Evolutionary conservation across 2,797 vertebrate species (phyloP), one percentile per base, ranked within the genome.

Genomic region (Anabacerthia variegaticeps): DNA sequence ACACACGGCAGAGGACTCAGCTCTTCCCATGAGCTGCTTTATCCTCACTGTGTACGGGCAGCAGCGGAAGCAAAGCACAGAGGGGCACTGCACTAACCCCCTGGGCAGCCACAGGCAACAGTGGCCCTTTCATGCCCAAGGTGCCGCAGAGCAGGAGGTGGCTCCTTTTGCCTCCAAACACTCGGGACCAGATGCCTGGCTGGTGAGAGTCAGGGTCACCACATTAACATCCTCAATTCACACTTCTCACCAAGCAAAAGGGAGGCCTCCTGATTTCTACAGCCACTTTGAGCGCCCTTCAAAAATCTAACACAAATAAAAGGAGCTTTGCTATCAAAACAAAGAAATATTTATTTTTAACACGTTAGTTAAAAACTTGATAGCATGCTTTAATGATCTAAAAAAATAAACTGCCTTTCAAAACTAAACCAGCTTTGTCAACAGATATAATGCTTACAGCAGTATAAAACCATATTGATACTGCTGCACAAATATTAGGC

Each of bases 331-430:
- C 66, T 95, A 76, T 94, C 88, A 85, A 95, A 97, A 94, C 67
- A 95, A 6, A 37, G 89, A 91, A 83, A 86, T 93, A 95, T 92
- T 96, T 95, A 75, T 91, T 96, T 93, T 95, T 94, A 96, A 79
- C 89, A 88, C 1, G 1, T 94, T 95, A 95, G 72, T 92, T 97
- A 91, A 97, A 92, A 93, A 82, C 55, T 54, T 21, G 51, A 94
- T 76, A 93, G 76, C 27, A 55, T 55, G 63, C 28, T 89, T 93
- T 94, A 88, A 91, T 77, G 48, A 77, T 26, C 67, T 91, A 75
- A 95, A 89, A 95, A 95, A 96, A 96, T 78, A 96, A 96, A 94
- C 81, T 81, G 30, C 23, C 36, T 95, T 95, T 88, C 59, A 75
- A 87, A 95, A 85, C 22, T 18, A 44, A 78, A 82, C 84, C 58